These are phyloP conservation scores for Spodoptera picta DNA, from an alignment of 2,888 invertebrate genomes.

Conservation along the genomic window DNA sequence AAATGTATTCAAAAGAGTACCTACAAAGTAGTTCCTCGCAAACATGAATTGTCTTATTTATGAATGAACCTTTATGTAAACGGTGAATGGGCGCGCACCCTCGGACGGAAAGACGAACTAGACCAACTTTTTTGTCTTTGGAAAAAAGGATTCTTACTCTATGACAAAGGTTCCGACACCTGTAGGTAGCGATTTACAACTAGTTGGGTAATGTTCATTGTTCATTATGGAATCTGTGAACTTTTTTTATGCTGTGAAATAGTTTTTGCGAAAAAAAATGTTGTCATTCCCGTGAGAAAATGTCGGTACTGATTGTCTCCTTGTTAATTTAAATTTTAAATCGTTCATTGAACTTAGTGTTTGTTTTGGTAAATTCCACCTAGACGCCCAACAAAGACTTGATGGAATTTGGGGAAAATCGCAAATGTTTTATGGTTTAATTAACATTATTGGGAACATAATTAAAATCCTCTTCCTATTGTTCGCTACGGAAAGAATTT, in stretches of 20 bases:
- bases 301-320: conserved; percentile 25
- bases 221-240: conserved; percentile 45
- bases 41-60: conserved; percentile 48
- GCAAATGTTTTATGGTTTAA: conserved; percentile 16
- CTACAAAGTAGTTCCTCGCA: conserved; percentile 41
- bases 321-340: conserved; percentile 19
- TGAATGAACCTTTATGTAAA: conserved; percentile 44
- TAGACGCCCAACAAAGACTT: conserved; percentile 12
- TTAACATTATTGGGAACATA: conserved; percentile 11
- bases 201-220: conserved; percentile 51
- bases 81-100: conserved; percentile 37
- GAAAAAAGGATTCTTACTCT: conserved; percentile 41
- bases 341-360: conserved; percentile 30
- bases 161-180: conserved; percentile 54
- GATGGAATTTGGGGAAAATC: conserved; percentile 11
- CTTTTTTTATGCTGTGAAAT: conserved; percentile 32
- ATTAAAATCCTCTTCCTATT: conserved; percentile 22
- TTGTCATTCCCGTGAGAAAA: conserved; percentile 56
- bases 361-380: conserved; percentile 2
- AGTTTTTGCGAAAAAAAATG: conserved; percentile 34
- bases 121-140: conserved; percentile 33
- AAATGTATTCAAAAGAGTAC: conserved; percentile 38
- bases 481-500: neutral
- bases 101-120: conserved; percentile 35
- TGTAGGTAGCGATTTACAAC: conserved; percentile 53